phyloP scores from a whole-genome alignment of 2,888 invertebrate genomes.

The Oxycera nigricornis region DNA sequence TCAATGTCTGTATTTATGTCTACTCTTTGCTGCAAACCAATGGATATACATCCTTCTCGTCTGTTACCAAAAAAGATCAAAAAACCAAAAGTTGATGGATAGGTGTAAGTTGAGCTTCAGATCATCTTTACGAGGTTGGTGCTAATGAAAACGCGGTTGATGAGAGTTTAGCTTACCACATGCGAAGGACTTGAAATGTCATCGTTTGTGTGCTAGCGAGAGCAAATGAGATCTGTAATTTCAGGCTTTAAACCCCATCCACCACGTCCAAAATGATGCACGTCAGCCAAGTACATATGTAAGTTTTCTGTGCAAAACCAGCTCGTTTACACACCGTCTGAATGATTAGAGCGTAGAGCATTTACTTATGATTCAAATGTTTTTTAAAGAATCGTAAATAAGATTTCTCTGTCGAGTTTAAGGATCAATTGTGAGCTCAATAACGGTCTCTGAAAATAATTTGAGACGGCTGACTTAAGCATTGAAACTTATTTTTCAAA shows the following conservation, averaged over 20 bases:
- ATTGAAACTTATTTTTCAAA: no score
- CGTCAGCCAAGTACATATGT: slow-evolving; percentile 32
- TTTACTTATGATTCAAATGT: neutral
- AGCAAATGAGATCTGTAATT: slow-evolving; percentile 26
- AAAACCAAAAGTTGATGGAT: neutral
- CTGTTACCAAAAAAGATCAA: neutral
- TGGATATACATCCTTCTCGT: slow-evolving; percentile 8
- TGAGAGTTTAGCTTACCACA: neutral
- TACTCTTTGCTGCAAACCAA: slow-evolving; percentile 5
- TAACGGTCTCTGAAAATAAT: no score
- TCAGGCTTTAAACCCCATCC: slow-evolving; percentile 2
- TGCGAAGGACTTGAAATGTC: neutral
- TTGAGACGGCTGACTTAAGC: no score
- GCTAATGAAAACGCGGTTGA: slow-evolving; percentile 27
- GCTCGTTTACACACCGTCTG: slow-evolving; percentile 22
- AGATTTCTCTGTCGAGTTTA: no score
- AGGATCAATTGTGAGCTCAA: no score
- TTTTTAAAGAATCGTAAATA: no score
- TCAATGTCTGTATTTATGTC: slow-evolving; percentile 19
- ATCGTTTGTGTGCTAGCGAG: slow-evolving; percentile 12
- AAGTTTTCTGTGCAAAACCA: slow-evolving; percentile 18
- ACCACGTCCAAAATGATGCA: slow-evolving; percentile 8
- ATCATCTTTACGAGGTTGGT: slow-evolving; percentile 25
- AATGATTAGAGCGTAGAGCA: neutral
- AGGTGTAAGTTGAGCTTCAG: slow-evolving; percentile 4